Base-by-base conservation (phyloP, 2,888 invertebrate species). In the Ganaspis brasiliensis region DNA sequence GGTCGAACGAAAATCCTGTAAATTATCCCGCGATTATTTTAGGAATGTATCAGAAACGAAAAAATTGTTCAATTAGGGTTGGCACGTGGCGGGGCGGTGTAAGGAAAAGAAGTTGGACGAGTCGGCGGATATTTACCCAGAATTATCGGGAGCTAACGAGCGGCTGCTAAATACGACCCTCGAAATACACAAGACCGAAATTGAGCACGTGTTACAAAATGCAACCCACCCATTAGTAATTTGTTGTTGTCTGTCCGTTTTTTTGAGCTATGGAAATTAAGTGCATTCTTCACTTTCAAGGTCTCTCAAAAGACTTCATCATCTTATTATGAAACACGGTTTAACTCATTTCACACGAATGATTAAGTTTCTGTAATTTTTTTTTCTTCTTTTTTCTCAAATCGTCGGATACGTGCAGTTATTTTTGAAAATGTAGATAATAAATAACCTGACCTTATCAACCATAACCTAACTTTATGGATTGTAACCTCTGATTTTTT, bases 61-160 rank as follows among this genome's bases (percentile, higher is more conserved):
- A 12, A 21, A 12, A 21, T 45, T 56, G 24, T 76, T 73, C 72
- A 59, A 73, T 75, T 78, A 71, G 73, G 74, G 57, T 37, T 72
- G 75, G 79, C 81, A 70, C 81, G 81, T 78, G 81, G 78, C 79
- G 76, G 77, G 67, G 73, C 76, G 73, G 52, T 19, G 79, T 26
- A 73, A 73, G 77, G 78, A 77, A 77, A 75, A 76, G 73, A 73
- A 73, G 75, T 52, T 57, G 70, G 74, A 71, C 77, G 76, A 77
- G 75, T 76, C 76, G 73, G 35, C 63, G 77, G 75, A 77, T 82
- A 82, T 85, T 85, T 84, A 84, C 82, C 84, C 81, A 77, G 81
- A 87, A 84, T 83, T 81, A 86, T 86, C 87, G 82, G 85, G 82
- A 86, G 85, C 85, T 84, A 87, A 87, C 85, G 85, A 87, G 86